phyloP scores from a whole-genome alignment of 1,140 invertebrate genomes.

The Drosophila cardini region DNA sequence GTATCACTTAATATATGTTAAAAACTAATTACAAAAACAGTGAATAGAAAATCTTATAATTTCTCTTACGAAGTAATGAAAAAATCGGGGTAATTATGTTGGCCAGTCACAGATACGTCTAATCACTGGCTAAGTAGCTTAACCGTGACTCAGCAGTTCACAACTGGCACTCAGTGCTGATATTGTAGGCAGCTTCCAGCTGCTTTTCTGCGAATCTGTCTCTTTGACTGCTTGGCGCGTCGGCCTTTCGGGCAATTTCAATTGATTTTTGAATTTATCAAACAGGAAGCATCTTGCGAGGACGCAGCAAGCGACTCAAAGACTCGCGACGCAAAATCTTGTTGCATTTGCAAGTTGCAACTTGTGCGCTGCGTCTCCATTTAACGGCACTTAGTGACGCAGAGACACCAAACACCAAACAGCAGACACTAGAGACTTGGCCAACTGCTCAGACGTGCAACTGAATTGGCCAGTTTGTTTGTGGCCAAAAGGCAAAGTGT shows the following conservation, averaged over 20 bases:
- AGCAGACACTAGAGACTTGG: conserved; percentile 9
- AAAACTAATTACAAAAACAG: no score
- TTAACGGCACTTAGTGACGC: conserved; percentile 67
- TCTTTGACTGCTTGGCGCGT: conserved; percentile 51
- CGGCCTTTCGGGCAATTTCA: conserved; percentile 76
- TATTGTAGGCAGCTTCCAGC: conserved; percentile 68
- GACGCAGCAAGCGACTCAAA: conserved; percentile 32
- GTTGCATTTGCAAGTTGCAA: conserved; percentile 39
- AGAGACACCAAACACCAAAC: conserved; percentile 2
- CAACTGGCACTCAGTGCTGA: background rate
- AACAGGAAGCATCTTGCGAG: conserved; percentile 77
- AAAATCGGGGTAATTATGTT: background rate
- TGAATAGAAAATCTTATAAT: no score
- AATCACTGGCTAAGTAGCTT: conserved; percentile 12
- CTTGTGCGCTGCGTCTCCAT: conserved; percentile 58
- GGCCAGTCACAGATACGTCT: background rate
- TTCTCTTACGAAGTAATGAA: no score
- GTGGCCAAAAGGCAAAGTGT: conserved; percentile 53
- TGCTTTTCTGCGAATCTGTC: conserved; percentile 79
- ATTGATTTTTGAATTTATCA: conserved; percentile 82
- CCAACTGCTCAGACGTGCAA: background rate
- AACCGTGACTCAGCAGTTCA: conserved; percentile 20
- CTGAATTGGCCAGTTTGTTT: conserved; percentile 35
- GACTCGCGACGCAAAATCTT: conserved; percentile 50
- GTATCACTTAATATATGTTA: no score